phyloP scores from a whole-genome alignment of 2,113 vertebrate species.

The Origma solitaria region DNA sequence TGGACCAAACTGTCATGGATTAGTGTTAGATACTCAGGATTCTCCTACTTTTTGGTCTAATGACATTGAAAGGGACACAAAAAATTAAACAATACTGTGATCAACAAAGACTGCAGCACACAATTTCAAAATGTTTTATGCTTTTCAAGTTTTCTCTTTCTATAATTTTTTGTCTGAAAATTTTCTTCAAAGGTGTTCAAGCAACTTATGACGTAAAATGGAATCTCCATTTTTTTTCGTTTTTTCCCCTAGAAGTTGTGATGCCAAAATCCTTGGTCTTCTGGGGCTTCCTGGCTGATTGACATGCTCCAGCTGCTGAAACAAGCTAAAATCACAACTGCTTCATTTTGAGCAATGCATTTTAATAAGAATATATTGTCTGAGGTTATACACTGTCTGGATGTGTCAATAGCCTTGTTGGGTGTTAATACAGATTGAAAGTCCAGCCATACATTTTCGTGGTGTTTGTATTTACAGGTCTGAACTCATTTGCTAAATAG shows the following conservation, averaged over 20 bases:
- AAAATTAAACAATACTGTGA: neutral
- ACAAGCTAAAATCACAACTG: neutral
- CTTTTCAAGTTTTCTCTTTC: neutral
- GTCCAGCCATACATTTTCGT: neutral
- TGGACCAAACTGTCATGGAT: neutral
- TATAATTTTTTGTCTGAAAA: neutral
- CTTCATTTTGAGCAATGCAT: neutral
- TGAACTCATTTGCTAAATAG: neutral
- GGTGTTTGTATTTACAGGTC: rapidly evolving
- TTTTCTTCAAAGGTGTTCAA: neutral
- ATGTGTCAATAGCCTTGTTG: neutral
- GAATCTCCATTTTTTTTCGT: neutral
- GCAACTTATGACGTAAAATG: neutral
- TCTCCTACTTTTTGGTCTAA: neutral
- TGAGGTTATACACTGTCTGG: neutral
- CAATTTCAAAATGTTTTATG: neutral
- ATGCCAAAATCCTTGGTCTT: neutral
- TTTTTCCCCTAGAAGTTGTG: neutral
- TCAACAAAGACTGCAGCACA: neutral
- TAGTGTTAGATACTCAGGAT: neutral
- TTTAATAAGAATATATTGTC: neutral
- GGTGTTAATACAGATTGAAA: neutral
- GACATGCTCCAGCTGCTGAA: neutral
- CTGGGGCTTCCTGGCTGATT: neutral
- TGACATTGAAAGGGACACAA: neutral